phyloP scores from a whole-genome alignment of 2,113 vertebrate species.

The Coracopsis vasa region DNA sequence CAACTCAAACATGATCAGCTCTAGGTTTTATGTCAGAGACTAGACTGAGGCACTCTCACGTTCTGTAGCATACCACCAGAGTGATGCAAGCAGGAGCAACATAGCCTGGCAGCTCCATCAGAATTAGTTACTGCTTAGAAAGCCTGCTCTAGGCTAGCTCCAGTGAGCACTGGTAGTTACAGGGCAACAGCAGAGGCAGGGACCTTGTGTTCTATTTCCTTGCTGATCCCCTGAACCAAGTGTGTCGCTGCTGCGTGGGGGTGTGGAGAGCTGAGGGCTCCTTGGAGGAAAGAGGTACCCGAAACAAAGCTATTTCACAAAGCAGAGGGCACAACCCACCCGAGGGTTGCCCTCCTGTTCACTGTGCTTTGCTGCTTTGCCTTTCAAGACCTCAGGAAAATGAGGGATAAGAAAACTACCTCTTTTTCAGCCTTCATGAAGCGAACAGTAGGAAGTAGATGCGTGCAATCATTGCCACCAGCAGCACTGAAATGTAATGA shows the following conservation, averaged over 20 bases:
- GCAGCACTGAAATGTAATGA: background rate
- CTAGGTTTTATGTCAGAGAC: background rate
- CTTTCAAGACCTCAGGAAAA: background rate
- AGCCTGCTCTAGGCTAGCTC: background rate
- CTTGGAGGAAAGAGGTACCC: background rate
- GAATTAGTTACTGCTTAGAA: background rate
- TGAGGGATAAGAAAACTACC: background rate
- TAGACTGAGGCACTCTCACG: background rate
- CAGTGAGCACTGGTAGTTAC: background rate
- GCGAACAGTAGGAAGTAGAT: background rate
- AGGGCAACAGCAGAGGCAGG: background rate
- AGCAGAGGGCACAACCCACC: background rate
- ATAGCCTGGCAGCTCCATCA: background rate
- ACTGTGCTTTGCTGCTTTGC: background rate
- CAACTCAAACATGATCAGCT: background rate
- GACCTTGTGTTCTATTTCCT: background rate
- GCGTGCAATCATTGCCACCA: background rate
- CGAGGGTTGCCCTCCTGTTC: background rate
- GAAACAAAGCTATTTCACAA: background rate
- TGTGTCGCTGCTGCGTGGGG: background rate
- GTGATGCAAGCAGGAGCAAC: background rate
- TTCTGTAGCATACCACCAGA: background rate
- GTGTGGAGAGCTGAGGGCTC: background rate
- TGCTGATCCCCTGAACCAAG: background rate
- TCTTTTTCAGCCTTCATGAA: background rate